Evolutionary conservation across 2,113 vertebrate species (phyloP).

Genomic region (Scortum barcoo): DNA sequence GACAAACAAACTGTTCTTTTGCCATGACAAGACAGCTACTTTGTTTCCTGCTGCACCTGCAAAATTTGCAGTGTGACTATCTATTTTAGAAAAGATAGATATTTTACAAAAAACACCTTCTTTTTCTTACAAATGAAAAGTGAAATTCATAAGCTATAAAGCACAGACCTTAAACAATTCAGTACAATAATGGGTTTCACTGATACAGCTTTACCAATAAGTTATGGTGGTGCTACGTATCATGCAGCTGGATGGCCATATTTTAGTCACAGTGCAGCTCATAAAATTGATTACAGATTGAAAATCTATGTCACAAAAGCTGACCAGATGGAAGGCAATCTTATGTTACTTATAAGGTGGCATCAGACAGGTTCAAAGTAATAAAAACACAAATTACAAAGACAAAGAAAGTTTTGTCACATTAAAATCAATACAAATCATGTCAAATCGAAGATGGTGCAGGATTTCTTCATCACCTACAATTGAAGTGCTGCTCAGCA

Average conservation of each 20-base stretch:
- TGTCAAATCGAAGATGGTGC: background rate
- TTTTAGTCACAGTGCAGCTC: background rate
- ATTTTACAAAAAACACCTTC: too few species aligned
- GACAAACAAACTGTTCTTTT: background rate
- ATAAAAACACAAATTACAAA: background rate
- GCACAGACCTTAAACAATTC: background rate
- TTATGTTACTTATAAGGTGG: background rate
- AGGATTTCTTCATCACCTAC: background rate
- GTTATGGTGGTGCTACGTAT: background rate
- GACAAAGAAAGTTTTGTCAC: background rate
- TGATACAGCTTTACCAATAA: background rate
- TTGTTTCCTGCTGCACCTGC: background rate
- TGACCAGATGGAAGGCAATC: background rate
- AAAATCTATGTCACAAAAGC: background rate
- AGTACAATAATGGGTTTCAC: background rate
- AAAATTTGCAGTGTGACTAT: background rate
- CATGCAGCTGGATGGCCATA: conserved; percentile 11
- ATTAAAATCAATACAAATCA: background rate
- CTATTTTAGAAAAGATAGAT: background rate
- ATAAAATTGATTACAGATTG: background rate
- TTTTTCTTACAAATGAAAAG: background rate
- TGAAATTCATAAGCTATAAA: background rate
- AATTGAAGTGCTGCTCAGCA: background rate
- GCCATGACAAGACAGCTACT: conserved; percentile 4
- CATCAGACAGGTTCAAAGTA: background rate